These are phyloP conservation scores for Eupithecia insigniata DNA, from an alignment of 2,888 invertebrate genomes.

Conservation along the genomic window DNA sequence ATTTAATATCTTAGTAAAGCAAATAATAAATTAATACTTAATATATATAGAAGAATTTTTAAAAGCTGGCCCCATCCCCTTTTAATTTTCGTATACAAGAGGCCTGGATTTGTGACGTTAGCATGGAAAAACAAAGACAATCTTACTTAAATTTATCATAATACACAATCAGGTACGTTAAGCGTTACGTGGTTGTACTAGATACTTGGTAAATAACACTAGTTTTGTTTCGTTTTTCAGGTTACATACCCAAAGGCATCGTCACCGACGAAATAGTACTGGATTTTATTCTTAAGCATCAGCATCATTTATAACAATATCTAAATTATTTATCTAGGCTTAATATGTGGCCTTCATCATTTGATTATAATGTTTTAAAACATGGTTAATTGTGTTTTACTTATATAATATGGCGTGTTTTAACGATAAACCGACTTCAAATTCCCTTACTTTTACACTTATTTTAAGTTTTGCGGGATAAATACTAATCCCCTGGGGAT, in stretches of 20 bases:
- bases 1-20: background rate
- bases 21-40: background rate
- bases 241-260: conserved; percentile 56
- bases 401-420: no score
- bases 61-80: no score
- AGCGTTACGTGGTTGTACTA: background rate
- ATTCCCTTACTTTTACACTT: no score
- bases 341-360: background rate
- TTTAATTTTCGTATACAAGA: no score
- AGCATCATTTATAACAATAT: background rate
- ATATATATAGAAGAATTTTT: no score
- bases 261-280: conserved; percentile 57
- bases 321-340: background rate
- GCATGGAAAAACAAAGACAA: no score
- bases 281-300: conserved; percentile 49
- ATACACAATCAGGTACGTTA: no score
- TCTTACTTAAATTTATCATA: no score
- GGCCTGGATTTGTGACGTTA: no score
- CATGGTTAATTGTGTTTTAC: background rate
- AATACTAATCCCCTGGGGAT: no score
- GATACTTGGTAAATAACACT: background rate
- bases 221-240: conserved; percentile 51
- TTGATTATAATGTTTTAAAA: background rate
- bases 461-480: no score
- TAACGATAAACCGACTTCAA: no score